These are phyloP conservation scores for Pyrgilauda ruficollis DNA, from an alignment of 2,113 vertebrate genomes.

Conservation along the genomic window DNA sequence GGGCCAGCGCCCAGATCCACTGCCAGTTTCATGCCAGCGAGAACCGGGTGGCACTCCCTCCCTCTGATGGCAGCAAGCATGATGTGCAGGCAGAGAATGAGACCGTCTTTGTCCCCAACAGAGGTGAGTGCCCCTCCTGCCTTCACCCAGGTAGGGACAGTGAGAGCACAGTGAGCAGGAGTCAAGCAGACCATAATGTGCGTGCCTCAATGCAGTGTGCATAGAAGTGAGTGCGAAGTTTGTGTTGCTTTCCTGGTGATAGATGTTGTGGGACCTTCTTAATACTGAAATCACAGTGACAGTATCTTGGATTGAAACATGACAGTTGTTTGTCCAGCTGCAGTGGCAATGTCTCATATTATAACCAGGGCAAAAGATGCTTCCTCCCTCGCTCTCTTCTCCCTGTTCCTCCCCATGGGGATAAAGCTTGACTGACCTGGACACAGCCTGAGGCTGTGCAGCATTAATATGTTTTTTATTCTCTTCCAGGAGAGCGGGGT, in stretches of 20 bases:
- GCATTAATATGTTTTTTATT: background rate
- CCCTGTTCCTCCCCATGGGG: fast-evolving
- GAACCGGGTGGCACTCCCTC: slow-evolving; percentile 86
- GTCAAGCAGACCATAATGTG: fast-evolving
- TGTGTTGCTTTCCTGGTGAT: background rate
- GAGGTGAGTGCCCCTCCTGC: slow-evolving; percentile 79
- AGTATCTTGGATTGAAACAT: background rate
- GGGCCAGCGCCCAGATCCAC: slow-evolving; percentile 97
- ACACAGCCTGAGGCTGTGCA: fast-evolving
- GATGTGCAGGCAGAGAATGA: slow-evolving; percentile 95
- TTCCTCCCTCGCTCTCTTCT: background rate
- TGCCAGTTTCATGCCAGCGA: slow-evolving; percentile 97
- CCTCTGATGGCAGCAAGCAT: slow-evolving; percentile 84
- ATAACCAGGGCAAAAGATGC: background rate
- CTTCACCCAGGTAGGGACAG: fast-evolving
- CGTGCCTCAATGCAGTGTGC: background rate
- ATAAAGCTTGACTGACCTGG: background rate
- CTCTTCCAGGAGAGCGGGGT: slow-evolving; percentile 87
- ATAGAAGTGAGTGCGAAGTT: fast-evolving
- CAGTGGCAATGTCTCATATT: background rate
- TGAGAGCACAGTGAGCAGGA: background rate
- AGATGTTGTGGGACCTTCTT: background rate
- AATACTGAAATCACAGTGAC: background rate
- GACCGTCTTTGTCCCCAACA: slow-evolving; percentile 94
- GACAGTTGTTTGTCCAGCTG: background rate